These are phyloP conservation scores for Gulo gulo DNA, from an alignment of 2,113 vertebrate genomes.

Conservation along the genomic window DNA sequence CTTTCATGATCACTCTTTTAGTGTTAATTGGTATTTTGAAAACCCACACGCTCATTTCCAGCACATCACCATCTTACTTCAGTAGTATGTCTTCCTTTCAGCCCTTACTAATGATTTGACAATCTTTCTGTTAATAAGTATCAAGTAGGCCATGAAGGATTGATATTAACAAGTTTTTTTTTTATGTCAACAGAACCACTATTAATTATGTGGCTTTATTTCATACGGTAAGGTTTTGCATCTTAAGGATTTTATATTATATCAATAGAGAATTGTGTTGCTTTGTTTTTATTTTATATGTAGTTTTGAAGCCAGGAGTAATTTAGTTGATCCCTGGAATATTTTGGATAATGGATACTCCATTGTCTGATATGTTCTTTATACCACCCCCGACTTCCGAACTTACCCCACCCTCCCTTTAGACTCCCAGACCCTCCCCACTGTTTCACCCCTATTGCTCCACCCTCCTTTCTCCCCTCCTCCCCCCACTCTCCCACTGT, in stretches of 20 bases:
- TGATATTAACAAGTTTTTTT: neutral
- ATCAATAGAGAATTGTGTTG: neutral
- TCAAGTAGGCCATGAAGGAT: neutral
- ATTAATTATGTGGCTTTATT: neutral
- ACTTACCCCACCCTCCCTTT: neutral
- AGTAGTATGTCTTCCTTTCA: neutral
- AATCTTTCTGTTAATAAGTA: constrained; percentile 9
- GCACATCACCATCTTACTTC: neutral
- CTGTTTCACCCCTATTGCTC: too few species aligned
- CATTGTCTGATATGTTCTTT: neutral
- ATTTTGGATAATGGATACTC: neutral
- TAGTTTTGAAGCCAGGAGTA: neutral
- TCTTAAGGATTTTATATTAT: neutral
- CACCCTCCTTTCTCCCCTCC: too few species aligned
- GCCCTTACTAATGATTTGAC: neutral
- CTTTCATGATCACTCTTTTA: neutral
- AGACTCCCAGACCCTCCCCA: too few species aligned
- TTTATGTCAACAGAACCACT: neutral
- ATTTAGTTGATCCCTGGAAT: neutral
- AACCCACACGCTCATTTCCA: neutral
- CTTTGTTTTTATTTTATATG: neutral
- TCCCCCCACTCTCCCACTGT: too few species aligned
- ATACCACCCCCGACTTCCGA: neutral
- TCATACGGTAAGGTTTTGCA: neutral
- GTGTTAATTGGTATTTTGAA: neutral